Evolutionary conservation across 2,797 vertebrate species (phyloP).

Genomic region (Pitangus sulphuratus): DNA sequence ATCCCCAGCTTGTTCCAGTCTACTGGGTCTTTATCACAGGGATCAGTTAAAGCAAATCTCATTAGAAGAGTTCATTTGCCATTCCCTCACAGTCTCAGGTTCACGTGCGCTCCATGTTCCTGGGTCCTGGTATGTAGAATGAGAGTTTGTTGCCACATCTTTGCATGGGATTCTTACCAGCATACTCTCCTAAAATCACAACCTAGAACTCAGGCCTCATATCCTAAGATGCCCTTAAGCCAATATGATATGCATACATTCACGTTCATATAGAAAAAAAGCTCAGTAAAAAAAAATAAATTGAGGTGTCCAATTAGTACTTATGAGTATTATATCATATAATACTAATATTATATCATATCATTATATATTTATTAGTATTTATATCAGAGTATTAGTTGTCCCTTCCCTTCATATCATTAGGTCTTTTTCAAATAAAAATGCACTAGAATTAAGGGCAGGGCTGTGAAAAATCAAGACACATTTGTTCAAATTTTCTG

Average conservation of each 20-base stretch:
- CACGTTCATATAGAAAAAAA: not conserved
- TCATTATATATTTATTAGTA: too few species aligned
- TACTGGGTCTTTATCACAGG: not conserved
- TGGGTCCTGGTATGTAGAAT: not conserved
- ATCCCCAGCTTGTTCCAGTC: not conserved
- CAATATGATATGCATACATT: not conserved
- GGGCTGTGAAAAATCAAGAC: not conserved
- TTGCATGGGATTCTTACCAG: not conserved
- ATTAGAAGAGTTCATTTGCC: not conserved
- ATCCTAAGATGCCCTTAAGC: not conserved
- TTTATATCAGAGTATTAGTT: not conserved
- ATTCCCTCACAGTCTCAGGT: not conserved
- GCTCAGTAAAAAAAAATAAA: not conserved
- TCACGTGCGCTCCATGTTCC: fast-evolving
- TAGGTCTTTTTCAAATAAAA: not conserved
- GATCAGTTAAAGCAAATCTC: not conserved
- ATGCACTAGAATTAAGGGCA: not conserved
- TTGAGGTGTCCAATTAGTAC: not conserved
- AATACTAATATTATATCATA: too few species aligned
- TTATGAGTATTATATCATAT: too few species aligned
- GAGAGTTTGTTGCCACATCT: fast-evolving
- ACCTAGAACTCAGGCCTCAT: not conserved
- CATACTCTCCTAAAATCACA: not conserved
- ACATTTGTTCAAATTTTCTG: not conserved
- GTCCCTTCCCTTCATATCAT: not conserved